Evolutionary conservation across 2,888 invertebrate species (phyloP), one percentile per base, ranked within the genome.

Genomic region (Caenorhabditis angaria): DNA sequence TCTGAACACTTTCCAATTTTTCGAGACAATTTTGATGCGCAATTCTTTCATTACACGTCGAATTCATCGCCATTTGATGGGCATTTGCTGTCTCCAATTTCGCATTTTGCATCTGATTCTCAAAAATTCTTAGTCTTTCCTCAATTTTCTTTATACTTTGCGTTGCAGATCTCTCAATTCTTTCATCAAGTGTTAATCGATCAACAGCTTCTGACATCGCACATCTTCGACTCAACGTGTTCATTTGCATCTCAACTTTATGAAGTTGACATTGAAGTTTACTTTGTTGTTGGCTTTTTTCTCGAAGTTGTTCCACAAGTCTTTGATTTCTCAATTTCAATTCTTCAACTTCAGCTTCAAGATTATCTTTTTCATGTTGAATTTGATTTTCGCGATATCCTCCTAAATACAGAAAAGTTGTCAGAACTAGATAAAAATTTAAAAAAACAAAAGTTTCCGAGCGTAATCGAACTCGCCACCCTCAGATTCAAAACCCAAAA

Each of bases 1-100:
- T 75, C 68, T 87, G 87, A 50, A 87, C 69, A 59, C 77, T 75
- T 63, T 87, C 87, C 55, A 87, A 62, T 61, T 85, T 84, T 60
- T 86, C 87, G 8, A 86, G 68, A 48, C 77, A 83, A 12, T 72
- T 73, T 48, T 84, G 84, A 74, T 82, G 81, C 22, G 80, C 76
- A 28, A 73, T 65, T 32, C 79, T 77, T 56, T 86, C 84, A 29
- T 82, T 72, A 32, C 65, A 64, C 27, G 64, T 74, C 1, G 82
- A 65, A 57, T 80, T 82, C 32, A 83, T 35, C 14, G 80, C 77
- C 72, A 78, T 73, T 65, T 85, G 84, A 48, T 83, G 83, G 22
- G 79, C 75, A 8, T 74, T 78, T 25, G 74, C 70, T 1, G 81
- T 76, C 51, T 85, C 84, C 12, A 67, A 51, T 62, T 82, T 76